Conservation (phyloP, 1,140 invertebrate species). For the Drosophila melanogaster region DNA sequence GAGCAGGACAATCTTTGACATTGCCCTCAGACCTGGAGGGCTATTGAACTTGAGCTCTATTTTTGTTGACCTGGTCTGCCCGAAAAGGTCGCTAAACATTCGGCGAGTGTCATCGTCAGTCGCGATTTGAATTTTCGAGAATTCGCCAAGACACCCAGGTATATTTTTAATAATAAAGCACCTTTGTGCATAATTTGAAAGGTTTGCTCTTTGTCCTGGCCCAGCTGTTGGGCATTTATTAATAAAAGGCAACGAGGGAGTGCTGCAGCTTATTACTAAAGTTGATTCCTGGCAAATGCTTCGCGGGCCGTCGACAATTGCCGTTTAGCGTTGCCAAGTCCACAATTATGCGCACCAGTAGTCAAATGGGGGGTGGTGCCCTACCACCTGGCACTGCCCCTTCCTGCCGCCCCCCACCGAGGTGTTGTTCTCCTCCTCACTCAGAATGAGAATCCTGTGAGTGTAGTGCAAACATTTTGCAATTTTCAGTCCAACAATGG, state of each 20-base stretch:
- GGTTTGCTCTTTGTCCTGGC: slow-evolving; percentile 8
- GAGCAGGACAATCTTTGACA: slow-evolving; percentile 28
- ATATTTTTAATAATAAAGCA: slow-evolving; percentile 73
- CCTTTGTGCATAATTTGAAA: slow-evolving; percentile 68
- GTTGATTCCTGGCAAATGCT: slow-evolving; percentile 52
- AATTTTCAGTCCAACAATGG: slow-evolving; percentile 80
- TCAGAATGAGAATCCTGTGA: slow-evolving; percentile 15
- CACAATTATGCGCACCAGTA: slow-evolving; percentile 76
- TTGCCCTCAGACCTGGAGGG: slow-evolving; percentile 29
- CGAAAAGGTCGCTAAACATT: slow-evolving; percentile 20
- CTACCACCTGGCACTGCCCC: background rate
- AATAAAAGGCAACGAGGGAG: slow-evolving; percentile 40
- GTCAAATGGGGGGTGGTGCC: slow-evolving; percentile 52
- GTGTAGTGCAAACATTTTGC: slow-evolving; percentile 72
- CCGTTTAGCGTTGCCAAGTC: slow-evolving; percentile 71
- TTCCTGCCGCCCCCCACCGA: background rate
- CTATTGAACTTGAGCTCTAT: slow-evolving; percentile 23
- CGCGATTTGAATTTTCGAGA: slow-evolving; percentile 21
- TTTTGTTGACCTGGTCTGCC: slow-evolving; percentile 1
- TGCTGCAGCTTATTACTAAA: slow-evolving; percentile 55
- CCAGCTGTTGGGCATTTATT: slow-evolving; percentile 36
- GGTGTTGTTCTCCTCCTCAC: background rate
- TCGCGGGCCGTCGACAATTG: slow-evolving; percentile 54
- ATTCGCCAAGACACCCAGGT: background rate
- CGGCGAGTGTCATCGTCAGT: slow-evolving; percentile 53